Evolutionary conservation across 2,113 vertebrate genomes (phyloP).

Genomic region (Panthera leo): DNA sequence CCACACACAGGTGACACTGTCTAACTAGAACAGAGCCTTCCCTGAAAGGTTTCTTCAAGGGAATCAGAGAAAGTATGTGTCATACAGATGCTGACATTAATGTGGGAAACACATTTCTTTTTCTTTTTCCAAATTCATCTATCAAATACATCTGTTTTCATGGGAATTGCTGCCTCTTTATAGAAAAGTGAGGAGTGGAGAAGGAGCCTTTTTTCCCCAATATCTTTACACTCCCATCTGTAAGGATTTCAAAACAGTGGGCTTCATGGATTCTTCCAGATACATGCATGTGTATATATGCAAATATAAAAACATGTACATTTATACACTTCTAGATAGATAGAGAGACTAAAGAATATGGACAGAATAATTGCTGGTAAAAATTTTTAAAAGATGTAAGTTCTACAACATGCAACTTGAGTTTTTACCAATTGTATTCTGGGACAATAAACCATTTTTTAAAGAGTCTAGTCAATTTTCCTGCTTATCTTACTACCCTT

Average conservation of each 20-base stretch:
- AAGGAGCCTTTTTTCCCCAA: not conserved
- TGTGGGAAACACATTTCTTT: not conserved
- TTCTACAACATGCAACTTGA: not conserved
- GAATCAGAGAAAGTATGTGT: not conserved
- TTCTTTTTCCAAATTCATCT: not conserved
- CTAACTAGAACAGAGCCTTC: accelerated
- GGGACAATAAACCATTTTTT: not conserved
- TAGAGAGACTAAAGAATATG: not conserved
- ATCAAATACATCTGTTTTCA: not conserved
- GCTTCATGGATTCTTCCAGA: not conserved
- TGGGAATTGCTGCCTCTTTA: not conserved
- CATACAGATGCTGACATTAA: not conserved
- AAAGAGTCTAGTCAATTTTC: not conserved
- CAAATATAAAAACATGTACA: not conserved
- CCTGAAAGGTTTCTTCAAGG: not conserved
- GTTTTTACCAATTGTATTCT: not conserved
- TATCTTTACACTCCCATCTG: not conserved
- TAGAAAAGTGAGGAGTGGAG: not conserved
- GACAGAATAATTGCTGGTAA: not conserved
- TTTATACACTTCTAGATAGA: not conserved
- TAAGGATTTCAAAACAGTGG: not conserved
- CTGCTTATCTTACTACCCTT: not conserved
- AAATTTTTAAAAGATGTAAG: not conserved
- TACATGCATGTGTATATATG: not conserved
- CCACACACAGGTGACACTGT: not conserved